A percentile compares a stretch with the other conserved stretches of the same genome.
Evolutionary conservation across 2,113 vertebrate genomes (phyloP).

Genomic region (Apodemus sylvaticus): DNA sequence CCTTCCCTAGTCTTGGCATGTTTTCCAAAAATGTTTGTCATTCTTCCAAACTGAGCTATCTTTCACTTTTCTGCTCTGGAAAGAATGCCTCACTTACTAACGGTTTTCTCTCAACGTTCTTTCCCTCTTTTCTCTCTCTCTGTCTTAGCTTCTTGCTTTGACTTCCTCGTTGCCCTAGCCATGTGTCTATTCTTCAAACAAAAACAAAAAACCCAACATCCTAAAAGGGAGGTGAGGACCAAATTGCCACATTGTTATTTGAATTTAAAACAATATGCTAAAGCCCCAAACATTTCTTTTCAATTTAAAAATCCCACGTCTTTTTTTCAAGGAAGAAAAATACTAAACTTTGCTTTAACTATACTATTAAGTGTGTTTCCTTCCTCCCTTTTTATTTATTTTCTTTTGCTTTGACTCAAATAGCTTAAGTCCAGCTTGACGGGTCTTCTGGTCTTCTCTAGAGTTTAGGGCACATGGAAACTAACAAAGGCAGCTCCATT

Average conservation of each 20-base stretch:
- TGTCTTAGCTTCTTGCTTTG: conserved; percentile 49
- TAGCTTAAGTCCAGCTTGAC: background rate
- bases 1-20: conserved; percentile 22
- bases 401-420: conserved; percentile 54
- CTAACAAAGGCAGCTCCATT: background rate
- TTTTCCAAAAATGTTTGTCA: conserved; percentile 45
- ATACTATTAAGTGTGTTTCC: conserved; percentile 60
- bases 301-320: conserved; percentile 40
- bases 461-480: background rate
- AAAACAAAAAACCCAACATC: background rate
- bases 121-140: background rate
- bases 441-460: background rate
- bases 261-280: conserved; percentile 69
- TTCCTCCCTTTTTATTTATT: conserved; percentile 52
- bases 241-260: conserved; percentile 65
- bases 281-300: conserved; percentile 65
- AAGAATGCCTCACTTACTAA: conserved; percentile 12
- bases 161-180: conserved; percentile 53
- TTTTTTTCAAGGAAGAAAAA: conserved; percentile 65
- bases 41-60: conserved; percentile 45
- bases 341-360: conserved; percentile 60
- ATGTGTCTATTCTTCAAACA: background rate
- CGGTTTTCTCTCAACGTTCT: conserved; percentile 13
- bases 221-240: conserved; percentile 16
- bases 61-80: conserved; percentile 29